Conservation (phyloP, 2,888 invertebrate genomes). For the Leptinotarsa peninsularis region DNA sequence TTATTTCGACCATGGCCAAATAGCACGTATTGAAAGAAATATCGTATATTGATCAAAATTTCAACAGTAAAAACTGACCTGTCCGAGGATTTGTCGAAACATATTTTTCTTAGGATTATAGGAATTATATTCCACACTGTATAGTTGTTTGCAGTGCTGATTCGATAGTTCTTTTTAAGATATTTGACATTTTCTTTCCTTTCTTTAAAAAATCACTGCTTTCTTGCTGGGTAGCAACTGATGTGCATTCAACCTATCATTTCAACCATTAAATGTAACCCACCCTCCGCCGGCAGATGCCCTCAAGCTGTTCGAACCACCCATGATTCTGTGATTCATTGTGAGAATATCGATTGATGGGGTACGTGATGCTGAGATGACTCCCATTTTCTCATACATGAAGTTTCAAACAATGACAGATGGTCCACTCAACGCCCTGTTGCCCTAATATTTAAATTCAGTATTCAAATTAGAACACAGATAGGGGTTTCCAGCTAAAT, state of each 20-base stretch:
- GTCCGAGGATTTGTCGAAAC: no score
- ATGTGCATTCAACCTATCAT: not conserved
- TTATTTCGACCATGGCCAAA: no score
- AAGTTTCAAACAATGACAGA: slow-evolving; percentile 14
- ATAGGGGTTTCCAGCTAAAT: slow-evolving; percentile 10
- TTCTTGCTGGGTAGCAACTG: not conserved
- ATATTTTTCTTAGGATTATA: no score
- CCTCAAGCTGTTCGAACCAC: slow-evolving; percentile 2
- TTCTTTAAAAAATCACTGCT: not conserved
- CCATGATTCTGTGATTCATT: slow-evolving; percentile 12
- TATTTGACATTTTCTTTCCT: no score
- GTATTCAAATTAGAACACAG: slow-evolving; percentile 2
- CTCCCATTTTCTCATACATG: slow-evolving; percentile 12
- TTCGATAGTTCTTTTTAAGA: no score
- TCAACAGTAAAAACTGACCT: no score
- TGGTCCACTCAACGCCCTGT: slow-evolving; percentile 17
- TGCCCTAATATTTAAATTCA: slow-evolving; percentile 12
- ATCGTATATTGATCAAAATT: no score
- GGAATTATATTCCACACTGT: no score
- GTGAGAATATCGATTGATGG: slow-evolving; percentile 17
- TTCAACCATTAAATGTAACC: slow-evolving; percentile 9
- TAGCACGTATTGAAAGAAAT: no score
- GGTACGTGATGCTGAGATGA: slow-evolving; percentile 16
- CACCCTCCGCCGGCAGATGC: slow-evolving; percentile 8
- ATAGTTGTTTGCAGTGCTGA: no score